phyloP scores from a whole-genome alignment of 2,113 vertebrate species.

The Colaptes auratus region DNA sequence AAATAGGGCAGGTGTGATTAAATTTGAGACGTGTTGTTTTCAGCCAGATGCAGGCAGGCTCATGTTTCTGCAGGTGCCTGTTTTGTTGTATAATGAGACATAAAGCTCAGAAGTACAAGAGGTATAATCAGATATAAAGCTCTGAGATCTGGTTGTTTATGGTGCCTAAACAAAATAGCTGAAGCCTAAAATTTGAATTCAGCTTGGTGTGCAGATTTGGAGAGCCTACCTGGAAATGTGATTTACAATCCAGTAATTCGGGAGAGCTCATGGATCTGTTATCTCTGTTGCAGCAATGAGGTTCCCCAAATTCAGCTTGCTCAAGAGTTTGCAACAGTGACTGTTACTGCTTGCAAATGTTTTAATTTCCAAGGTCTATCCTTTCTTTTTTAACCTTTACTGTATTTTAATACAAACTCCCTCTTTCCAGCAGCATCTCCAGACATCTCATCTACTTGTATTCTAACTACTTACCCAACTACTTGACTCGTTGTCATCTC shows the following conservation, averaged over 20 bases:
- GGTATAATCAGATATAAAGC: not conserved
- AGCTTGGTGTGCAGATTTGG: not conserved
- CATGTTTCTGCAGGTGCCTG: not conserved
- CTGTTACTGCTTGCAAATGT: not conserved
- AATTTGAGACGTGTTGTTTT: not conserved
- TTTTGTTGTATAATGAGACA: not conserved
- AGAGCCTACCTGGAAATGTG: not conserved
- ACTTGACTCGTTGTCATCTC: accelerated
- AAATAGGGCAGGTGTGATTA: not conserved
- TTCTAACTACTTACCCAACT: not conserved
- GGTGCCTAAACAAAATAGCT: not conserved
- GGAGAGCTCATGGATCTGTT: not conserved
- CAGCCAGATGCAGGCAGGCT: not conserved
- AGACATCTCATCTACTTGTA: not conserved
- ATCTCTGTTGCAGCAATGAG: not conserved
- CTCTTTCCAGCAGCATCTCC: not conserved
- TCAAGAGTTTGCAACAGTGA: not conserved
- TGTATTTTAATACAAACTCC: not conserved
- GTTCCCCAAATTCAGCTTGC: not conserved
- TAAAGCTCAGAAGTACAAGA: not conserved
- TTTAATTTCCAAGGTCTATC: not conserved
- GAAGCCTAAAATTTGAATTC: not conserved
- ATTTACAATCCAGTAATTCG: not conserved
- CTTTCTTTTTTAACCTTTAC: not conserved
- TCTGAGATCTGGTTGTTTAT: not conserved